Evolutionary conservation across 2,797 vertebrate species (phyloP).

Genomic region (Coendou prehensilis): DNA sequence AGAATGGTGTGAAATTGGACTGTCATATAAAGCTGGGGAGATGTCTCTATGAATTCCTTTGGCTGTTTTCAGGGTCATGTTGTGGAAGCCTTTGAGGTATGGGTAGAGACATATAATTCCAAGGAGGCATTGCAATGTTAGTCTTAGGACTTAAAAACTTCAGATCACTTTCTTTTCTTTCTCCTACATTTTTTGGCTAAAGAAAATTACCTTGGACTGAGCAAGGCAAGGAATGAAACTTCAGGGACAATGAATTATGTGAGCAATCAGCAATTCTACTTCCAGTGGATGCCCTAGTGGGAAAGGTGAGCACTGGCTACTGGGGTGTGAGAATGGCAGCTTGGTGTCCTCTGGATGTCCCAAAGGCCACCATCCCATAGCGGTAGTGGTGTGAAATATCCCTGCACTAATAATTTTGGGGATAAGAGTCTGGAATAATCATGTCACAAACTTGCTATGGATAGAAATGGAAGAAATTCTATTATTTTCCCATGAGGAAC

Average conservation of each 20-base stretch:
- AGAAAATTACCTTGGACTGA: background rate
- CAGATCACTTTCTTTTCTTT: background rate
- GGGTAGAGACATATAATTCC: background rate
- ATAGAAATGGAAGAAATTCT: background rate
- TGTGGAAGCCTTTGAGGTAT: background rate
- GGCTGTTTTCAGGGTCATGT: background rate
- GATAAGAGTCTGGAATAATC: fast-evolving
- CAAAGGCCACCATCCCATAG: background rate
- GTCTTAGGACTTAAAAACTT: background rate
- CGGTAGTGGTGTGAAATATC: background rate
- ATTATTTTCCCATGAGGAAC: background rate
- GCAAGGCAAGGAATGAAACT: background rate
- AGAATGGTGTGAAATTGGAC: background rate
- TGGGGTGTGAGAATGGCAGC: background rate
- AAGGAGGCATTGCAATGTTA: background rate
- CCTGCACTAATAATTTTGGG: background rate
- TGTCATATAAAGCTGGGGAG: background rate
- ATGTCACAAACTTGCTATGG: background rate
- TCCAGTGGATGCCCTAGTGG: too few relatives aligned
- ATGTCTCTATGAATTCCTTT: background rate
- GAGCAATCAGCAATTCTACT: background rate
- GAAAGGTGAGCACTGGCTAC: background rate
- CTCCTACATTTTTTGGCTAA: background rate
- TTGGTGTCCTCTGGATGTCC: background rate
- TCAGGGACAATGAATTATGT: background rate